phyloP scores from a whole-genome alignment of 2,113 vertebrate species.

The Abramis brama region DNA sequence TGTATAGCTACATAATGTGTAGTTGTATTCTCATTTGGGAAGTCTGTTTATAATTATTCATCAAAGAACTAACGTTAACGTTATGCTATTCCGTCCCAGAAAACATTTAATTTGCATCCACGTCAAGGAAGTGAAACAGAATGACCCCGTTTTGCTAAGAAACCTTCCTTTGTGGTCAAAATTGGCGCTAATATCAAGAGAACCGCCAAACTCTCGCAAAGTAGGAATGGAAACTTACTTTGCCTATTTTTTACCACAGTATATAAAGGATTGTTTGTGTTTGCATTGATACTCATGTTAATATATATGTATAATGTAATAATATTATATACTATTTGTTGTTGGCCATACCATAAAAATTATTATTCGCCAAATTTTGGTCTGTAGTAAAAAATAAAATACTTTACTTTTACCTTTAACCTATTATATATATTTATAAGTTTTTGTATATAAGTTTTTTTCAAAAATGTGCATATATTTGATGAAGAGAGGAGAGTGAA shows the following conservation, averaged over 20 bases:
- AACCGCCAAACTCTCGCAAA: not conserved
- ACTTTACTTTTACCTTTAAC: too few species aligned
- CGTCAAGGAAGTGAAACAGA: not conserved
- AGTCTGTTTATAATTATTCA: not conserved
- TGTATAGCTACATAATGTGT: not conserved
- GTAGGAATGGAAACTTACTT: not conserved
- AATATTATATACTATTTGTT: not conserved
- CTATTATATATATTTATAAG: too few species aligned
- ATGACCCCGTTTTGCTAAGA: not conserved
- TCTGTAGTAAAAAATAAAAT: too few species aligned
- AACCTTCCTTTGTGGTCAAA: conserved; percentile 9
- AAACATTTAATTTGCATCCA: not conserved
- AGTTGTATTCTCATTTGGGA: not conserved
- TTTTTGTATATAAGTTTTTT: too few species aligned
- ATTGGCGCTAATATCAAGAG: not conserved
- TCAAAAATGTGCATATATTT: too few species aligned
- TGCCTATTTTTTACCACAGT: not conserved
- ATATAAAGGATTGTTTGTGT: not conserved
- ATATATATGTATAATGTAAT: not conserved
- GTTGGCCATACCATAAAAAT: not conserved
- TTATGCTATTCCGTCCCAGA: not conserved
- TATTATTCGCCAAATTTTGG: too few species aligned
- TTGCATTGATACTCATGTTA: not conserved
- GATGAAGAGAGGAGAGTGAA: too few species aligned
- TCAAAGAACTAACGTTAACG: not conserved